Conservation (phyloP, 2,888 invertebrate genomes). For the Iphiclides podalirius region DNA sequence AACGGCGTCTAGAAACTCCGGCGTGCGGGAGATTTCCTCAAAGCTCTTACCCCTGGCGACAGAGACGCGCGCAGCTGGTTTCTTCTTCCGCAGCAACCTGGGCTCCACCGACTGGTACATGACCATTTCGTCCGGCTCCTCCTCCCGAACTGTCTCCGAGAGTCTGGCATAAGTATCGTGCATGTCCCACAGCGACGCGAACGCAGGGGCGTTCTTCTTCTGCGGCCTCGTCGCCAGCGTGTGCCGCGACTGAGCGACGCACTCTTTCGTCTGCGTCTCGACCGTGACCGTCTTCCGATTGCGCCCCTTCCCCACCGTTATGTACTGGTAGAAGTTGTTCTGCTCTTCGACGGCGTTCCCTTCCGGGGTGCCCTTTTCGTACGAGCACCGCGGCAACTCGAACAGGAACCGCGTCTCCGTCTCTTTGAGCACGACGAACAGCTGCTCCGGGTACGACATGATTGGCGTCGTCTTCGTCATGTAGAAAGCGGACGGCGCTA, state of each 20-base stretch:
- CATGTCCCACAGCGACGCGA: constrained; percentile 89
- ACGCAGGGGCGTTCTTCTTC: constrained; percentile 79
- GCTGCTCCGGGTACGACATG: constrained; percentile 74
- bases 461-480: constrained; percentile 51
- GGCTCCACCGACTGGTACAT: constrained; percentile 62
- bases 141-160: constrained; percentile 44
- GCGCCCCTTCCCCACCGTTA: constrained; percentile 84
- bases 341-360: constrained; percentile 79
- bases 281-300: constrained; percentile 83
- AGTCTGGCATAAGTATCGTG: constrained; percentile 83
- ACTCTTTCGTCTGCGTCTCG: constrained; percentile 84
- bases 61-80: constrained; percentile 17
- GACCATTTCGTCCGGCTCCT: constrained; percentile 69
- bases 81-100: constrained; percentile 50
- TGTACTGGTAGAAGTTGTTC: constrained; percentile 83
- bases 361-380: constrained; percentile 79
- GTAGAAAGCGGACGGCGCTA: constrained; percentile 66
- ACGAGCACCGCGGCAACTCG: constrained; percentile 83
- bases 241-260: constrained; percentile 82
- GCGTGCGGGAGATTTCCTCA: constrained; percentile 46
- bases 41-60: constrained; percentile 43
- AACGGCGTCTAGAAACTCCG: constrained; percentile 81
- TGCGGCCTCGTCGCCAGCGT: constrained; percentile 79
- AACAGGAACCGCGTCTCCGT: constrained; percentile 83
- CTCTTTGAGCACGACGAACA: constrained; percentile 83